phyloP scores from a whole-genome alignment of 2,797 vertebrate species.

The Aeoliscus strigatus region DNA sequence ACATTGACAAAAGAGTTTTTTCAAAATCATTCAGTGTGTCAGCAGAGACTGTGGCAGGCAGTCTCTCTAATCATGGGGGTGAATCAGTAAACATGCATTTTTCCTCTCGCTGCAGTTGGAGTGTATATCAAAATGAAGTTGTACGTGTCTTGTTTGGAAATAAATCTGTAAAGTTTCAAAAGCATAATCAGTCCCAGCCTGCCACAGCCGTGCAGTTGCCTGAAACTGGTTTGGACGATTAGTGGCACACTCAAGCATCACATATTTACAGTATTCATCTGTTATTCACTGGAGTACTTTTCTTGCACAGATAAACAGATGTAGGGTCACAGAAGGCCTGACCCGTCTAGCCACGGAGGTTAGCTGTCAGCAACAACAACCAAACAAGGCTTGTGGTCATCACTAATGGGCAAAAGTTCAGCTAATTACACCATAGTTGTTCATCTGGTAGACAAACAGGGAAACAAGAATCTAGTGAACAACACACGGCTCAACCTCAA shows the following conservation, averaged over 20 bases:
- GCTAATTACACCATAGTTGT: slow-evolving; percentile 53
- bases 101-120: slow-evolving; percentile 24
- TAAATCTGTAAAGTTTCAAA: slow-evolving; percentile 19
- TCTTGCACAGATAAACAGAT: slow-evolving; percentile 54
- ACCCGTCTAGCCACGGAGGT: slow-evolving; percentile 51
- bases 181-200: no score
- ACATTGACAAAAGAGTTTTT: slow-evolving; percentile 31
- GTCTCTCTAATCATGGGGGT: slow-evolving; percentile 31
- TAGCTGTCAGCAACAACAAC: slow-evolving; percentile 58
- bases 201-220: no score
- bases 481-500: slow-evolving; percentile 10
- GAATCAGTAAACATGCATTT: slow-evolving; percentile 26
- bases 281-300: slow-evolving; percentile 27
- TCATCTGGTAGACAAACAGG: slow-evolving; percentile 50
- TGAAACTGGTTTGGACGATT: no score
- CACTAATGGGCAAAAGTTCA: slow-evolving; percentile 52
- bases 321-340: slow-evolving; percentile 42
- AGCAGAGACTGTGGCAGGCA: slow-evolving; percentile 22
- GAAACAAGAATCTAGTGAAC: slow-evolving; percentile 42
- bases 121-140: neutral
- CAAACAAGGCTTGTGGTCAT: slow-evolving; percentile 49
- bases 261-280: slow-evolving; percentile 19
- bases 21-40: slow-evolving; percentile 36
- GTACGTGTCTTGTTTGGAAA: slow-evolving; percentile 13
- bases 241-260: slow-evolving; percentile 20